Evolutionary conservation across 2,797 vertebrate species (phyloP).

Genomic region (Mus spretus): DNA sequence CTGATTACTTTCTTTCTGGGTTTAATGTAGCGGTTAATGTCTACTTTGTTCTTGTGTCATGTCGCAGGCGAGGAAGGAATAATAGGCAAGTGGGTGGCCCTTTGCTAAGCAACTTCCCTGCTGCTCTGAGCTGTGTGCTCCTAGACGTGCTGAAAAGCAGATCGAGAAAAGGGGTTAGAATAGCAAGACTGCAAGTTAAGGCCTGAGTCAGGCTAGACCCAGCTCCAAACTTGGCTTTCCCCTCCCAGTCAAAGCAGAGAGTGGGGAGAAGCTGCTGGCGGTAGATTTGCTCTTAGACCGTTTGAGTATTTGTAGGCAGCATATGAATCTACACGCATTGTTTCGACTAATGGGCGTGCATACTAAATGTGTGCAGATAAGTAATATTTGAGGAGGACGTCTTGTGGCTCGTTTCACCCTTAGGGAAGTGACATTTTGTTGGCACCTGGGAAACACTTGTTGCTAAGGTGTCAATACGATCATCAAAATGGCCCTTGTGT

Average conservation of each 20-base stretch:
- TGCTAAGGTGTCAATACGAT: conserved; percentile 83
- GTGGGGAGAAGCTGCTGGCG: conserved; percentile 84
- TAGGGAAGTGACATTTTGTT: conserved; percentile 81
- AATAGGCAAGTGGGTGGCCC: conserved; percentile 99
- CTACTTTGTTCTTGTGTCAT: conserved; percentile 99
- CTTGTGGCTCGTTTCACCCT: conserved; percentile 82
- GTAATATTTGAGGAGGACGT: conserved; percentile 66
- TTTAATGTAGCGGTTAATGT: conserved; percentile 99
- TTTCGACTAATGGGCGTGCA: conserved; percentile 81
- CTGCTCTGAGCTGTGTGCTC: conserved; percentile 93
- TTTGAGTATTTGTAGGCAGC: conserved; percentile 80
- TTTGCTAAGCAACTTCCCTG: conserved; percentile 94
- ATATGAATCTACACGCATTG: conserved; percentile 76
- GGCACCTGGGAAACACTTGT: conserved; percentile 82
- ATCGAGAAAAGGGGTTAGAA: conserved; percentile 99
- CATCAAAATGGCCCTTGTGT: conserved; percentile 84
- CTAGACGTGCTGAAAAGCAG: conserved; percentile 93
- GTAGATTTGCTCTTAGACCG: conserved; percentile 85
- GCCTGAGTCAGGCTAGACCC: conserved; percentile 91
- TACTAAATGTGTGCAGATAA: conserved; percentile 51
- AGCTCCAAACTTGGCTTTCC: conserved; percentile 90
- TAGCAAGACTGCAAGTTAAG: conserved; percentile 95
- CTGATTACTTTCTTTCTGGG: conserved; percentile 99
- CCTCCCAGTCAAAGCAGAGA: conserved; percentile 87
- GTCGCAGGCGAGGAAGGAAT: conserved; percentile 96